phyloP scores from a whole-genome alignment of 1,140 invertebrate genomes.

The Holotrichia oblita region DNA sequence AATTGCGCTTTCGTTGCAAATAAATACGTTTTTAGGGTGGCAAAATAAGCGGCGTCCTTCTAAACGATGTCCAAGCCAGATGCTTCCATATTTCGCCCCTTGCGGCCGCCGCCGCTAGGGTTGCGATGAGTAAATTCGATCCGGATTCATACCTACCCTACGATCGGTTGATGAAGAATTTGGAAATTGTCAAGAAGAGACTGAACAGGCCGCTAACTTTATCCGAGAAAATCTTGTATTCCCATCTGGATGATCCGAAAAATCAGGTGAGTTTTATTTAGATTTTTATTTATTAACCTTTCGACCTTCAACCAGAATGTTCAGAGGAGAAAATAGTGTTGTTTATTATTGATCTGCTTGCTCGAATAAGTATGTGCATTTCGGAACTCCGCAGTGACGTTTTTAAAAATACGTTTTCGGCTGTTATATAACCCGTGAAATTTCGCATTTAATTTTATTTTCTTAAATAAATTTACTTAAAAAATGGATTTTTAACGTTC shows the following conservation, averaged over 20 bases:
- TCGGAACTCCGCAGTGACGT: background rate
- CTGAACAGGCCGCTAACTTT: constrained; percentile 93
- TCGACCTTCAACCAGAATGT: background rate
- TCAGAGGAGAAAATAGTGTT: background rate
- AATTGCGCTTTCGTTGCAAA: background rate
- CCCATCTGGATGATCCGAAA: constrained; percentile 94
- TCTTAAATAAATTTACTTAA: no score
- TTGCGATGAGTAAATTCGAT: constrained; percentile 97
- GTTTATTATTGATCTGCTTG: background rate
- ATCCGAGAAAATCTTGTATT: constrained; percentile 98
- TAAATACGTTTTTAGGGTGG: constrained; percentile 49
- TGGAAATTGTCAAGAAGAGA: constrained; percentile 88
- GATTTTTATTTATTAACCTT: background rate
- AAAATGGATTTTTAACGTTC: no score
- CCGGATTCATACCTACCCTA: constrained; percentile 83
- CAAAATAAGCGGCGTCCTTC: constrained; percentile 59
- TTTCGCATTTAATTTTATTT: background rate
- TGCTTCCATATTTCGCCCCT: constrained; percentile 79
- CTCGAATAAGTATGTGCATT: background rate
- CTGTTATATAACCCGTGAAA: background rate
- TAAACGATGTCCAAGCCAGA: constrained; percentile 75
- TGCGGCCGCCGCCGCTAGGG: constrained; percentile 76
- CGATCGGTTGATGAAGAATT: constrained; percentile 84
- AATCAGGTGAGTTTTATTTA: constrained; percentile 67
- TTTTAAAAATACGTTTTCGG: background rate